Evolutionary conservation across 2,888 invertebrate species (phyloP).

Genomic region (Dermolepida albohirtum): DNA sequence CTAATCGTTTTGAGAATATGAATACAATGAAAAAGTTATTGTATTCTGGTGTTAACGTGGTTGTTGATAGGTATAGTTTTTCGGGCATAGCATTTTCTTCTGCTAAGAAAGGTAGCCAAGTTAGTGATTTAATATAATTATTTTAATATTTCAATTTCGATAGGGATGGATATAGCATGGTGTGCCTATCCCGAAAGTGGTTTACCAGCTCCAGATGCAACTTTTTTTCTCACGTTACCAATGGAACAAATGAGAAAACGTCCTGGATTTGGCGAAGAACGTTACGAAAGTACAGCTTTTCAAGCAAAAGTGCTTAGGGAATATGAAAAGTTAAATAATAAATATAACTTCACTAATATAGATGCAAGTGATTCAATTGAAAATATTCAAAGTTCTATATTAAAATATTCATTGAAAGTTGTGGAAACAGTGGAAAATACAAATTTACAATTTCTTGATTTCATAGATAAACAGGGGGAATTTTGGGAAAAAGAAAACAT

Average conservation of each 20-base stretch:
- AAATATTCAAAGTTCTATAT: constrained; percentile 63
- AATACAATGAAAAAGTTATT: constrained; percentile 76
- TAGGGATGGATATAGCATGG: constrained; percentile 84
- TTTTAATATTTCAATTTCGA: constrained; percentile 8
- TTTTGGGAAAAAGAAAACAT: neutral
- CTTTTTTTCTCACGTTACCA: constrained; percentile 81
- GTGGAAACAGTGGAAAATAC: constrained; percentile 53
- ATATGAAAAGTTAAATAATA: constrained; percentile 70
- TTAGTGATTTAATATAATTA: neutral
- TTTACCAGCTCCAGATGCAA: constrained; percentile 88
- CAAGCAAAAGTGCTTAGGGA: constrained; percentile 79
- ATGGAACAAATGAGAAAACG: constrained; percentile 72
- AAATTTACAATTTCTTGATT: constrained; percentile 33
- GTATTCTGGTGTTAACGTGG: constrained; percentile 79
- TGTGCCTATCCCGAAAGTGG: constrained; percentile 88
- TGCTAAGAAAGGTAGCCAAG: constrained; percentile 73
- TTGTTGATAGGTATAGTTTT: constrained; percentile 93
- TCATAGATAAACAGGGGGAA: neutral
- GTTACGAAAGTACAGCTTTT: constrained; percentile 75
- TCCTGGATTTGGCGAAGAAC: constrained; percentile 84
- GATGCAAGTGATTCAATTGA: constrained; percentile 70
- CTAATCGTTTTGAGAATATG: constrained; percentile 93
- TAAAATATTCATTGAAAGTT: constrained; percentile 55
- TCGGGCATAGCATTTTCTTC: constrained; percentile 91
- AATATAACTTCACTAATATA: constrained; percentile 70